A percentile compares a stretch with the other conserved stretches of the same genome.
phyloP scores from a whole-genome alignment of 2,888 invertebrate genomes.

The Drosophila atroscutellata region DNA sequence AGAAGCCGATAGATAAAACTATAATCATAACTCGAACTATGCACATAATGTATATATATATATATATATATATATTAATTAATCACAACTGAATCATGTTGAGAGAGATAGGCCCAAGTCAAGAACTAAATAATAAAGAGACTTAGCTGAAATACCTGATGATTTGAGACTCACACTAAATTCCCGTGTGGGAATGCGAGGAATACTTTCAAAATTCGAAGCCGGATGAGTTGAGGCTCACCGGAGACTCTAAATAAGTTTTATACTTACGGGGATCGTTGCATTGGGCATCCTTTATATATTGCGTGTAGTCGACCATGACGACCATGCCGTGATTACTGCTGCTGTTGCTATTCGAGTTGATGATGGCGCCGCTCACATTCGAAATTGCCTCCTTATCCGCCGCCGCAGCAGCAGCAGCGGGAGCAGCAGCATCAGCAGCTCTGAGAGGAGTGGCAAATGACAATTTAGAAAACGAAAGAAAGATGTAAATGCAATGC shows the following conservation, averaged over 20 bases:
- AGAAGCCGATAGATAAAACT: not conserved
- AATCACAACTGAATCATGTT: not conserved
- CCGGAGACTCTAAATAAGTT: not conserved
- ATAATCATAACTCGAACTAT: not conserved
- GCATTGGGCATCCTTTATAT: conserved; percentile 84
- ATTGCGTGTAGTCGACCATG: conserved; percentile 84
- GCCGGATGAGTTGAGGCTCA: not conserved
- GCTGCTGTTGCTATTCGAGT: conserved; percentile 77
- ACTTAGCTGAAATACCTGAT: not conserved
- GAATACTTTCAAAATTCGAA: not conserved
- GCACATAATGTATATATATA: not conserved
- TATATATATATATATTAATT: not conserved
- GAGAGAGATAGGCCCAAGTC: too few relatives aligned
- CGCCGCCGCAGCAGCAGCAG: conserved; percentile 34
- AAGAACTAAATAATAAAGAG: not conserved
- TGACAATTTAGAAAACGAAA: not conserved
- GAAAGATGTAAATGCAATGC: not conserved
- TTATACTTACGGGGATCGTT: conserved; percentile 80
- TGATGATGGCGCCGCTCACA: conserved; percentile 19
- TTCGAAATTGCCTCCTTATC: conserved; percentile 47
- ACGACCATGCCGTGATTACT: conserved; percentile 73
- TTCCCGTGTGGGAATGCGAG: not conserved
- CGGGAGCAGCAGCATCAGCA: conserved; percentile 14
- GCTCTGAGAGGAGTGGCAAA: conserved; percentile 25
- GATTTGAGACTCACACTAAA: too few relatives aligned